Base-by-base conservation (phyloP, 2,113 vertebrate genomes). In the Camelus dromedarius region DNA sequence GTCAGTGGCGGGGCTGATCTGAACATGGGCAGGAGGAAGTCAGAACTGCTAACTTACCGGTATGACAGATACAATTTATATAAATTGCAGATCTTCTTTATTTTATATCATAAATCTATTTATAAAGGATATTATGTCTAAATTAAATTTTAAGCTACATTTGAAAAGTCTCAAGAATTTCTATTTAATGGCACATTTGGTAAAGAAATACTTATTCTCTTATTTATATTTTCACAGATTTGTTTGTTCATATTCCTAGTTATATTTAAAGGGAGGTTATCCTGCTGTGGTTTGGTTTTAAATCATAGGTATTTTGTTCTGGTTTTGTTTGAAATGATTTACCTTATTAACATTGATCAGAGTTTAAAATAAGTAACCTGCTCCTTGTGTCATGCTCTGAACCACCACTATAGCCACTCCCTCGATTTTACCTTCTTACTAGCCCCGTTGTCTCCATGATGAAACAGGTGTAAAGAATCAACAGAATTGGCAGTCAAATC, bases 91-190 rank as follows among this genome's bases (percentile, higher is more conserved):
- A 13, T 77, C 26, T 32, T n/a, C 12, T 92, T 30, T 26, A 79
- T 89, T 93, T 69, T 19, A 58, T 76, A 11, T 79, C 5, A 30
- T 52, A 86, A 96, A 24, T 20, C 42, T 48, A 15, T 69, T 91
- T 67, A 67, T 80, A 12, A 75, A 85, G 96, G 80, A 66, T 20
- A 12, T 16, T 52, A 35, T 58, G 52, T 30, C 22, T 72, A 42
- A 72, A 42, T 89, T 82, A 14, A 10, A 48, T 80, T 60, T 58
- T 58, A 82, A 83, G 56, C 88, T 91, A 48, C 19, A 75, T 52
- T 90, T 76, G 83, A 30, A 91, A 96, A 64, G 38, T 76, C 46
- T 14, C 58, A 70, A 42, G 69, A 69, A 64, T 60, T 93, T 89
- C 20, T 75, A 4, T 56, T 92, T 64, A 91, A 60, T n/a, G 66